These are phyloP conservation scores for Cyanoliseus patagonus DNA, from an alignment of 2,113 vertebrate species.

Conservation along the genomic window DNA sequence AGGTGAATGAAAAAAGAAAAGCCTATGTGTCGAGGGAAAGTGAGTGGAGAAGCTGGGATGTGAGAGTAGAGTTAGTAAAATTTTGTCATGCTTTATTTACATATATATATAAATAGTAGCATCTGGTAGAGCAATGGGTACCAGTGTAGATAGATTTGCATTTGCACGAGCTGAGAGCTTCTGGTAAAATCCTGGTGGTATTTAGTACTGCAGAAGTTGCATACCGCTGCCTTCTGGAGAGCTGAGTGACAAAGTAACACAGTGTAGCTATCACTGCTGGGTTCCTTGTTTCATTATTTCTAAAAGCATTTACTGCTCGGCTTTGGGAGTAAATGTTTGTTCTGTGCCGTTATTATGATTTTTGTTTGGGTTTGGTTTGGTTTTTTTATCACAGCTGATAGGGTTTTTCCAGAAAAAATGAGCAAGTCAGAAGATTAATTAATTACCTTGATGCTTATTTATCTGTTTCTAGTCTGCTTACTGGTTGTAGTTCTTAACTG, in stretches of 20 bases:
- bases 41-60: not conserved
- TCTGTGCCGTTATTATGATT: not conserved
- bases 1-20: not conserved
- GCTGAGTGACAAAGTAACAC: fast-evolving
- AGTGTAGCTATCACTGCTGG: fast-evolving
- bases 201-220: not conserved
- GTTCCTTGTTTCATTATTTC: not conserved
- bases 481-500: not conserved
- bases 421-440: not conserved
- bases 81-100: not conserved
- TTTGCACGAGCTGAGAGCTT: not conserved
- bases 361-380: not conserved
- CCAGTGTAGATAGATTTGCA: fast-evolving
- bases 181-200: not conserved
- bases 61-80: not conserved
- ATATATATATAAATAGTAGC: not conserved
- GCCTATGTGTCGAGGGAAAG: not conserved
- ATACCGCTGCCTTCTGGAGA: not conserved
- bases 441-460: not conserved
- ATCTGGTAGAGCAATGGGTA: not conserved
- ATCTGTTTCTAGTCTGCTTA: not conserved
- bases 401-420: not conserved
- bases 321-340: not conserved
- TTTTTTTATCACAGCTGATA: not conserved
- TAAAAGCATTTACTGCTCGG: not conserved